Percentiles rank a stretch among this genome's conserved stretches.
These are phyloP conservation scores for Trachelus stipa DNA, from an alignment of 2,888 invertebrate genomes.

Conservation along the genomic window DNA sequence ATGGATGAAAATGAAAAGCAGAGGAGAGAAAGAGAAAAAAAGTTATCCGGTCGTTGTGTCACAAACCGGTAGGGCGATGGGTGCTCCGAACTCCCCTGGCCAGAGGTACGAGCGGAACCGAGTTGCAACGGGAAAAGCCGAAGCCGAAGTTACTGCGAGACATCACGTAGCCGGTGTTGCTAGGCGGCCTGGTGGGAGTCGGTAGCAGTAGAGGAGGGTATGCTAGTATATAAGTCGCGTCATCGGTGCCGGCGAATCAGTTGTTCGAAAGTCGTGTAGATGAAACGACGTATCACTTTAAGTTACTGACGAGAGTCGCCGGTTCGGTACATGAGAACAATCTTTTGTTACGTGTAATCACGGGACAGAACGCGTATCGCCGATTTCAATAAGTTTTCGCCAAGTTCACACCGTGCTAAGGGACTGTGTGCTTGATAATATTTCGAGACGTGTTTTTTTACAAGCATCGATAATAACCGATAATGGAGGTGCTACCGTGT, in stretches of 20 bases:
- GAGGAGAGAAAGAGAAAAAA: conserved; percentile 23
- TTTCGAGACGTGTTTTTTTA: background rate
- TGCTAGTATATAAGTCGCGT: conserved; percentile 57
- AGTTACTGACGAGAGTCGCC: conserved; percentile 16
- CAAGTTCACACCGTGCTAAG: background rate
- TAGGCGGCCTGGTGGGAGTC: conserved; percentile 52
- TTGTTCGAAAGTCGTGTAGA: conserved; percentile 42
- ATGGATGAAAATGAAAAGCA: conserved; percentile 22
- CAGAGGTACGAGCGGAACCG: conserved; percentile 17
- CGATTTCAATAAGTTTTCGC: background rate
- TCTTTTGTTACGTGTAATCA: conserved; percentile 19
- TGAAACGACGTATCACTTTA: background rate
- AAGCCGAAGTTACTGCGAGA: conserved; percentile 47
- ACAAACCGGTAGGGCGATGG: conserved; percentile 38
- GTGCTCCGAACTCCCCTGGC: conserved; percentile 16
- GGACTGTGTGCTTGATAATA: background rate
- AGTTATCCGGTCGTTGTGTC: conserved; percentile 37
- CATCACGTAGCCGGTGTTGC: conserved; percentile 64
- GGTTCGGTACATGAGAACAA: conserved; percentile 12
- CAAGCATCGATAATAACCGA: conserved; percentile 49
- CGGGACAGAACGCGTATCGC: background rate
- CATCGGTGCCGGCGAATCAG: conserved; percentile 56
- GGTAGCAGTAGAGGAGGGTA: conserved; percentile 29
- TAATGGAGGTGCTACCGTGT: conserved; percentile 85
- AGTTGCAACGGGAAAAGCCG: conserved; percentile 41